phyloP scores from a whole-genome alignment of 2,113 vertebrate species.

The Scophthalmus maximus region DNA sequence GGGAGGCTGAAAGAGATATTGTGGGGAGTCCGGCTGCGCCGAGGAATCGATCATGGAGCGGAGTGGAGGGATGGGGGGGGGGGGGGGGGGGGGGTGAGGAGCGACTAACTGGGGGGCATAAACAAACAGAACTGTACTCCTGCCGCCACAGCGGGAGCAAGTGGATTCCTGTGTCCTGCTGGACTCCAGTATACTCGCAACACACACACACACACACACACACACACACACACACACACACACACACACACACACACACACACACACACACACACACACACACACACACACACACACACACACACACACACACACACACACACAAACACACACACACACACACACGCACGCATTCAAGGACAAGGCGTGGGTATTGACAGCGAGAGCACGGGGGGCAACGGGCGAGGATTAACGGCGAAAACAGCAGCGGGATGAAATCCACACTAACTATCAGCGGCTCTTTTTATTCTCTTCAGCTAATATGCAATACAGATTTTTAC shows the following conservation, averaged over 20 bases:
- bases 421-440: conserved; percentile 32
- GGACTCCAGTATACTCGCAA: too few species aligned
- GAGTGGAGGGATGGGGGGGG: conserved; percentile 19
- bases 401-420: conserved; percentile 34
- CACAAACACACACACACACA: conserved; percentile 13
- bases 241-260: conserved; percentile 34
- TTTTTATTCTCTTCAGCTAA: conserved; percentile 19
- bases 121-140: conserved; percentile 29
- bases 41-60: conserved; percentile 54
- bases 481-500: conserved; percentile 22
- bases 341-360: conserved; percentile 47
- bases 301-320: neutral
- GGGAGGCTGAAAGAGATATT: neutral
- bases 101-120: conserved; percentile 10
- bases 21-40: conserved; percentile 1
- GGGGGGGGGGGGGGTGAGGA: neutral
- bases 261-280: conserved; percentile 16
- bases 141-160: neutral
- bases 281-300: conserved; percentile 45
- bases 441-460: neutral
- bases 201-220: conserved; percentile 16
- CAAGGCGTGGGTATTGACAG: conserved; percentile 7
- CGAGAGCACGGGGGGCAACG: neutral
- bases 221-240: conserved; percentile 33
- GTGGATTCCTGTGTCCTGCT: neutral